Base-by-base conservation (phyloP, 2,113 vertebrate species). In the Pseudolaguvia tuberculata region DNA sequence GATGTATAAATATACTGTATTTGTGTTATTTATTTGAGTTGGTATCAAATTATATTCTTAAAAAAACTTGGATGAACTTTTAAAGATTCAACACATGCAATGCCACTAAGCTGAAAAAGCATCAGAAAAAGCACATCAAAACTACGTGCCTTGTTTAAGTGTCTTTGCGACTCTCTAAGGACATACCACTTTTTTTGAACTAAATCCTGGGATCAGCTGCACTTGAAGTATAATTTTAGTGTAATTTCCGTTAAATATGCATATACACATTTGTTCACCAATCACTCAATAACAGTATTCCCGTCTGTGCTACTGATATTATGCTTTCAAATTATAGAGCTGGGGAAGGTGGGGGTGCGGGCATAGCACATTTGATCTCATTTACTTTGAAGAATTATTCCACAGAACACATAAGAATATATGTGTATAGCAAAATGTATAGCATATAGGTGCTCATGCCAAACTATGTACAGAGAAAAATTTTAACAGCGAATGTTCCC, bases 21-120 rank as follows among this genome's bases (percentile, higher is more conserved):
- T 94, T 95, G 93, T 90, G 89, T 96, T 97, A 99, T 99, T 99
- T 99, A 99, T 99, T 99, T 91, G 95, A 88, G 89, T 88, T 78
- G 81, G 85, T 79, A 85, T 84, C 76, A 81, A 81, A 80, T 65
- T 69, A 85, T 81, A 80, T 63, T 63, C 53, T 58, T 27, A 50
- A 9, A 12, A 42, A 45, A 21, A 61, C 79, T 80, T 70, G 76
- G 82, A 83, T 78, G 83, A 80, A 84, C 84, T 86, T n/a, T 65
- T 72, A 76, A 80, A 69, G 80, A 81, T 76, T 74, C 20, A 58
- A 86, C 89, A 88, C 90, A 85, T 76, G 78, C 82, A 85, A 88
- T 90, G 83, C 84, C 87, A 79, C 90, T 91, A 91, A 91, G 87
- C 82, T 87, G 65, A 72, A 52, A 67, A 88, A 90, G 92, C 91